Conservation (phyloP, 2,797 vertebrate genomes). For the Yasuhikotakia modesta region DNA sequence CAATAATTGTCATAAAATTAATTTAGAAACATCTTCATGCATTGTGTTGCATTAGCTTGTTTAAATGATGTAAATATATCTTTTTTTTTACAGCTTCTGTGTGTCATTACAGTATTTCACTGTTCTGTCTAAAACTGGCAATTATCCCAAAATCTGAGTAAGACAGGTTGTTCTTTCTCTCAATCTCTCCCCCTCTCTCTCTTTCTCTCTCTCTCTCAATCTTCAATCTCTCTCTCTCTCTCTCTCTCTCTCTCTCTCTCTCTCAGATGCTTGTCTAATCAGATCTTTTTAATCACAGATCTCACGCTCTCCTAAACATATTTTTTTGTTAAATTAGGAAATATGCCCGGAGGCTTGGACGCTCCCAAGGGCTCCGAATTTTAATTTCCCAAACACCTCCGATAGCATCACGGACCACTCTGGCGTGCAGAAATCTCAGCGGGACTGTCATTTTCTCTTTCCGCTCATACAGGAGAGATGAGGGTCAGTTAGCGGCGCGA, state of each 20-base stretch:
- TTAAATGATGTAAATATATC: not conserved
- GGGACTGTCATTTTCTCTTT: slow-evolving; percentile 54
- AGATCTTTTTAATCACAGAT: slow-evolving; percentile 54
- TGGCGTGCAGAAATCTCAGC: slow-evolving; percentile 37
- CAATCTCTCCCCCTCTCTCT: slow-evolving; percentile 57
- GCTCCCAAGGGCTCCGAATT: slow-evolving; percentile 70
- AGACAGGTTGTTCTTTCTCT: slow-evolving; percentile 61
- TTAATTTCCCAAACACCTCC: slow-evolving; percentile 60
- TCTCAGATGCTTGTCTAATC: slow-evolving; percentile 45
- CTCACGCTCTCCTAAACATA: slow-evolving; percentile 47
- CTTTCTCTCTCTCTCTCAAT: slow-evolving; percentile 51
- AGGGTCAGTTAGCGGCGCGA: slow-evolving; percentile 63
- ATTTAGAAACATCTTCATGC: not conserved
- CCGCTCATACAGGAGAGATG: slow-evolving; percentile 64
- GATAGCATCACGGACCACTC: slow-evolving; percentile 55
- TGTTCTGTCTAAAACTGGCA: slow-evolving; percentile 65
- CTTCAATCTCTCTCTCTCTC: slow-evolving; percentile 49
- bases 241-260: slow-evolving; percentile 4
- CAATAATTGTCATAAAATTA: not conserved
- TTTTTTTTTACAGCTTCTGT: slow-evolving; percentile 33
- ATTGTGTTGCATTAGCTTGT: not conserved
- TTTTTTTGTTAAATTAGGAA: slow-evolving; percentile 55
- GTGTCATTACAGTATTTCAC: slow-evolving; percentile 33
- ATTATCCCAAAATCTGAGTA: slow-evolving; percentile 69
- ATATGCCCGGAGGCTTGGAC: slow-evolving; percentile 41